Percentiles rank a stretch among this genome's conserved stretches.
phyloP scores from a whole-genome alignment of 2,797 vertebrate species.

The Chanos chanos region DNA sequence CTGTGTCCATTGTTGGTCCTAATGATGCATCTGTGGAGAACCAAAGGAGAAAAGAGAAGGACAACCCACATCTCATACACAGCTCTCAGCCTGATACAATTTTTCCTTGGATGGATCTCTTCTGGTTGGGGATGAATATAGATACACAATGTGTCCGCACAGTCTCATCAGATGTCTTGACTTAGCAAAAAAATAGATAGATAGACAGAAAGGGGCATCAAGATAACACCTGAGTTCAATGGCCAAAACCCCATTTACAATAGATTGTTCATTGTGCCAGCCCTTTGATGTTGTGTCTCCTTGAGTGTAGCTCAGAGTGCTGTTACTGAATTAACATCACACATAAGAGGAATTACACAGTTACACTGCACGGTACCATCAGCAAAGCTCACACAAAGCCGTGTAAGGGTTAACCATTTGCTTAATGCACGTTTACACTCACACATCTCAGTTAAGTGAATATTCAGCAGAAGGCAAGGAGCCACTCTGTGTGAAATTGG shows the following conservation, averaged over 20 bases:
- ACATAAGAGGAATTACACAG: slow-evolving; percentile 50
- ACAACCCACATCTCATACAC: no score
- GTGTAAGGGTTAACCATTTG: slow-evolving; percentile 24
- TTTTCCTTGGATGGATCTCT: no score
- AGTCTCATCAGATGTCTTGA: no score
- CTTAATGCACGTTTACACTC: slow-evolving; percentile 24
- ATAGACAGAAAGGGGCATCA: neutral
- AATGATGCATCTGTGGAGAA: no score
- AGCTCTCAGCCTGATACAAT: no score
- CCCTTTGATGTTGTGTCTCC: no score
- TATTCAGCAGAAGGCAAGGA: slow-evolving; percentile 1
- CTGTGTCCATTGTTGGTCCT: slow-evolving; percentile 10
- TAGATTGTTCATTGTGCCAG: slow-evolving; percentile 52
- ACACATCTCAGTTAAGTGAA: slow-evolving; percentile 17
- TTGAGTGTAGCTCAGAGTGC: slow-evolving; percentile 45
- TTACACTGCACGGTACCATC: neutral
- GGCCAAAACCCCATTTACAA: slow-evolving; percentile 53
- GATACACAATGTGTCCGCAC: no score
- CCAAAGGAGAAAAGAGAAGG: no score
- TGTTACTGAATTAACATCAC: slow-evolving; percentile 52
- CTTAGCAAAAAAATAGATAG: no score
- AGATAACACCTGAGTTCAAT: slow-evolving; percentile 37
- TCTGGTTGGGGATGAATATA: neutral
- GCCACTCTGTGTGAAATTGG: slow-evolving; percentile 7
- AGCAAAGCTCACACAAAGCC: slow-evolving; percentile 3